Conservation (phyloP, 2,888 invertebrate genomes). For the Diaprepes abbreviatus region DNA sequence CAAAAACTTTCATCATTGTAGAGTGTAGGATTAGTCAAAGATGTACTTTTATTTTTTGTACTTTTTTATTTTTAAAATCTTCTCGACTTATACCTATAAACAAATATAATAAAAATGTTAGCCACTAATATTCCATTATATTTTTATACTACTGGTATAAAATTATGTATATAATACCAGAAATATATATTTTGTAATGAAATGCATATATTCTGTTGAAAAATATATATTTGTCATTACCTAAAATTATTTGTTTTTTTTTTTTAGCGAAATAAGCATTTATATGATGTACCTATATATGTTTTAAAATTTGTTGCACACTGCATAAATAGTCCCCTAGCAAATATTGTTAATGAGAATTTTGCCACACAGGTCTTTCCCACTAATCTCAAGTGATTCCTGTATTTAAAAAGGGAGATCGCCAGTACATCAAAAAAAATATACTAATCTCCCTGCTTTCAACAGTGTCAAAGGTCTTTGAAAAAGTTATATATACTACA, state of each 20-base stretch:
- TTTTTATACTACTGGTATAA: conserved; percentile 46
- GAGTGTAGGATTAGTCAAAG: conserved; percentile 5
- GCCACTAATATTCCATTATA: conserved; percentile 23
- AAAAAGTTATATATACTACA: too few species aligned
- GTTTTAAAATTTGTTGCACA: too few species aligned
- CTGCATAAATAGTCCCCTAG: too few species aligned
- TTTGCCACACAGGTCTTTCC: too few species aligned
- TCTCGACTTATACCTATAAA: neutral
- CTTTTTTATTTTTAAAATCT: conserved; percentile 27
- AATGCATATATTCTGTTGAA: conserved; percentile 41
- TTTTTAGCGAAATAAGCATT: too few species aligned
- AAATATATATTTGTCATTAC: conserved; percentile 38
- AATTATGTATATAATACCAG: conserved; percentile 43
- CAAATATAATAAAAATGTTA: conserved; percentile 15
- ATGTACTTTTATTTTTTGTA: conserved; percentile 30
- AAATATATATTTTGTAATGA: conserved; percentile 45
- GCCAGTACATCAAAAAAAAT: too few species aligned
- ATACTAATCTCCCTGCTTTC: too few species aligned
- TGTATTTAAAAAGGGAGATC: too few species aligned
- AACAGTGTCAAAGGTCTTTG: too few species aligned
- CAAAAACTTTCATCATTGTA: conserved; percentile 16
- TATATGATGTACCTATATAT: too few species aligned
- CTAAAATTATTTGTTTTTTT: neutral
- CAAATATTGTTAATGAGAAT: too few species aligned
- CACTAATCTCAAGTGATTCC: too few species aligned